phyloP scores from a whole-genome alignment of 2,113 vertebrate genomes.

The Odontesthes bonariensis region DNA sequence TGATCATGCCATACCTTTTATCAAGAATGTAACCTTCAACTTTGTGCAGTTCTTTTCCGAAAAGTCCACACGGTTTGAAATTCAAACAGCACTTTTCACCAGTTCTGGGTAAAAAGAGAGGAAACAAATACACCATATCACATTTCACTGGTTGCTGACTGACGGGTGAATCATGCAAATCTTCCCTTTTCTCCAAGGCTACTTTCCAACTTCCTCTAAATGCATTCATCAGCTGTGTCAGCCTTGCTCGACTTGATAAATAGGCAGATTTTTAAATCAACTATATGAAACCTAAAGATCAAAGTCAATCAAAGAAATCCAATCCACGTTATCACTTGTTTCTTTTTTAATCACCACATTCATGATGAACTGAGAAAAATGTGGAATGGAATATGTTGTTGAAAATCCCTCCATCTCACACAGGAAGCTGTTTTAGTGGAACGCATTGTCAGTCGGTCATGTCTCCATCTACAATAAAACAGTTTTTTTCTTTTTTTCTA shows the following conservation, averaged over 20 bases:
- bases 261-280: too few relatives aligned
- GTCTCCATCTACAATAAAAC: too few relatives aligned
- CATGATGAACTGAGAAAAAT: too few relatives aligned
- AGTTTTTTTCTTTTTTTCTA: too few relatives aligned
- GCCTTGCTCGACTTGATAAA: neutral
- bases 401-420: too few relatives aligned
- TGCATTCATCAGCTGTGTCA: neutral
- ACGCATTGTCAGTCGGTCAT: too few relatives aligned
- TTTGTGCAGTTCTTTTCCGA: conserved; percentile 98
- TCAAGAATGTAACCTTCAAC: conserved; percentile 98
- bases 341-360: too few relatives aligned
- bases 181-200: conserved; percentile 23
- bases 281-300: too few relatives aligned
- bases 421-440: too few relatives aligned
- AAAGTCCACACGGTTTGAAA: conserved; percentile 98
- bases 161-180: conserved; percentile 18
- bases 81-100: conserved; percentile 93
- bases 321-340: too few relatives aligned
- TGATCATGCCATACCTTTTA: conserved; percentile 88
- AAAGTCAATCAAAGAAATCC: too few relatives aligned
- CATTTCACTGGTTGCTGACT: conserved; percentile 12
- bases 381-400: too few relatives aligned
- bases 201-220: conserved; percentile 31
- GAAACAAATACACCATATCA: neutral
- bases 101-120: conserved; percentile 83